Evolutionary conservation across 2,797 vertebrate species (phyloP).

Genomic region (Sus cebifrons): DNA sequence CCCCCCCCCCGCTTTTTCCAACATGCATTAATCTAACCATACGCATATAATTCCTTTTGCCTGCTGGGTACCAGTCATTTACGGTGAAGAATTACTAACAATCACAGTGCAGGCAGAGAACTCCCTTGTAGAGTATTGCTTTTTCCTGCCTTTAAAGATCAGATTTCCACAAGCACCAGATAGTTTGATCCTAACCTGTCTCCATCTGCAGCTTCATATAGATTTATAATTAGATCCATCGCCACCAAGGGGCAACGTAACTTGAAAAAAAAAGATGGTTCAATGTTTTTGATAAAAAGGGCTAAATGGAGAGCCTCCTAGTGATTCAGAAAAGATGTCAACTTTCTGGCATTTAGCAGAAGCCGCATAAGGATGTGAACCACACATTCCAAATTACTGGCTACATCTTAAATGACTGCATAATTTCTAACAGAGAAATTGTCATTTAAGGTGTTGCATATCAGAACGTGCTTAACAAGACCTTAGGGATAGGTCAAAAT

Average conservation of each 20-base stretch:
- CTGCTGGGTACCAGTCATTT: not conserved
- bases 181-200: slow-evolving; percentile 40
- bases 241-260: not conserved
- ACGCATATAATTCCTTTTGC: not conserved
- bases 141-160: slow-evolving; percentile 41
- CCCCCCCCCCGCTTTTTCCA: not conserved
- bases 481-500: not conserved
- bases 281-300: slow-evolving; percentile 25
- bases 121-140: not conserved
- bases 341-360: not conserved
- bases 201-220: slow-evolving; percentile 17
- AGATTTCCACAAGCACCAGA: slow-evolving; percentile 17
- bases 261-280: not conserved
- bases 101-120: not conserved
- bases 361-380: not conserved
- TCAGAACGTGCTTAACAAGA: not conserved
- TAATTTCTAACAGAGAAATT: not conserved
- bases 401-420: not conserved
- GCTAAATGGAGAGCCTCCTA: not conserved
- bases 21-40: not conserved
- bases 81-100: not conserved
- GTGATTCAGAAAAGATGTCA: not conserved
- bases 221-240: not conserved
- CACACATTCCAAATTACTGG: not conserved
- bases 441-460: not conserved